Conservation (phyloP, 2,888 invertebrate species). For the Drosophila paranaensis region DNA sequence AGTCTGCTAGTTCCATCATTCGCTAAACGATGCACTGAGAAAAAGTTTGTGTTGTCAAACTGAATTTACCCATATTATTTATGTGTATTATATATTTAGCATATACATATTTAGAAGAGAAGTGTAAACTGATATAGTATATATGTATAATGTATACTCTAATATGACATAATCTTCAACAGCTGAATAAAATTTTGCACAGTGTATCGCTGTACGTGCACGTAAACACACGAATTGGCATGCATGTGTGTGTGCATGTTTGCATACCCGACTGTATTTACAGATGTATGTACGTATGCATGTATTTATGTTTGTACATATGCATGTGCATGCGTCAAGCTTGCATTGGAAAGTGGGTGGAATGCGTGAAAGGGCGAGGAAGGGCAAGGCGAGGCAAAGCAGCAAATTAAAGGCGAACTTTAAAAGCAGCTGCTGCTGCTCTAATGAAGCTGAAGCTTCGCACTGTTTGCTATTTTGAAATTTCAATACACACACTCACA, state of each 20-base stretch:
- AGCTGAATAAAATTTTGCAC: background rate
- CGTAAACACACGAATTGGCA: background rate
- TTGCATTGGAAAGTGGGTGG: slow-evolving; percentile 18
- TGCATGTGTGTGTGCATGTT: background rate
- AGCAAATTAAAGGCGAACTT: slow-evolving; percentile 3
- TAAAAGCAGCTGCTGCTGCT: slow-evolving; percentile 20
- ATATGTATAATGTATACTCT: too few relatives aligned
- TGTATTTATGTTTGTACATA: background rate
- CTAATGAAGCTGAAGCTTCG: slow-evolving; percentile 49
- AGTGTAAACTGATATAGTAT: too few relatives aligned
- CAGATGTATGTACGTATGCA: background rate
- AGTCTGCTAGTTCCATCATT: background rate
- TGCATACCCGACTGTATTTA: slow-evolving; percentile 1
- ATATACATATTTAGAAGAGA: too few relatives aligned
- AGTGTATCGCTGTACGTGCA: background rate
- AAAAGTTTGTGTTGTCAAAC: background rate
- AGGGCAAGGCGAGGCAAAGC: background rate
- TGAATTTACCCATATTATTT: background rate
- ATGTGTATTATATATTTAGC: background rate
- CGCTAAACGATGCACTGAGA: slow-evolving; percentile 4
- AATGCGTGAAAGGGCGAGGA: background rate
- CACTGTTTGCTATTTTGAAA: slow-evolving; percentile 26
- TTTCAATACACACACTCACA: background rate
- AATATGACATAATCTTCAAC: background rate
- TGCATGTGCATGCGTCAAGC: slow-evolving; percentile 2